Evolutionary conservation across 2,113 vertebrate genomes (phyloP).

Genomic region (Rutilus rutilus): DNA sequence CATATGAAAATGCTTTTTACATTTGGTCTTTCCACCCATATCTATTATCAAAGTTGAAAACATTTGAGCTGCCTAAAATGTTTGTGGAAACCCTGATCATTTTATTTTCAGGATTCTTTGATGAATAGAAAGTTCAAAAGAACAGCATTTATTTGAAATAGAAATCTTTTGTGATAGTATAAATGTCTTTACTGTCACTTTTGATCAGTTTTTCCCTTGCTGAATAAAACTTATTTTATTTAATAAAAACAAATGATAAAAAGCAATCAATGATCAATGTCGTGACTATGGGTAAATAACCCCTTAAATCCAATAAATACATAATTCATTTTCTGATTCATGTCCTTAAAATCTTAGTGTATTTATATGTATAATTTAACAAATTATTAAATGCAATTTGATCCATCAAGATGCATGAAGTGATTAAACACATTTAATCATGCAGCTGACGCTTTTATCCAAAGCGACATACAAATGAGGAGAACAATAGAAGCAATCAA

Average conservation of each 20-base stretch:
- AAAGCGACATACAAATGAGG: too few relatives aligned
- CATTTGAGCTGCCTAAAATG: not conserved
- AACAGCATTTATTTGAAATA: not conserved
- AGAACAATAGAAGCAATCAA: too few relatives aligned
- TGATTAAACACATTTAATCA: too few relatives aligned
- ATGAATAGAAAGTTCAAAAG: not conserved
- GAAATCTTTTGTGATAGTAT: too few relatives aligned
- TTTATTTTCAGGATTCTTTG: not conserved
- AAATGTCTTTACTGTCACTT: too few relatives aligned
- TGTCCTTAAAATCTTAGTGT: not conserved
- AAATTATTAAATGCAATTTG: too few relatives aligned
- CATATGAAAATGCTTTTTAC: too few relatives aligned
- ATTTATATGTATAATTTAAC: not conserved
- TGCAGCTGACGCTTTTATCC: too few relatives aligned
- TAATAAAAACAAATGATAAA: not conserved
- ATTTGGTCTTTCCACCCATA: too few relatives aligned
- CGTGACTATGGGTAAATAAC: not conserved
- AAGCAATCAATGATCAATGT: not conserved
- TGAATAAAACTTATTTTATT: too few relatives aligned
- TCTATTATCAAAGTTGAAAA: not conserved
- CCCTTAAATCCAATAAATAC: not conserved
- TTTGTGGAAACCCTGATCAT: not conserved
- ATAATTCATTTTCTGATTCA: not conserved
- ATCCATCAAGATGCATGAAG: not conserved
- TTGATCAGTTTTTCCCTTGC: too few relatives aligned